Evolutionary conservation across 2,888 invertebrate genomes (phyloP).

Genomic region (Polydrusus cervinus): DNA sequence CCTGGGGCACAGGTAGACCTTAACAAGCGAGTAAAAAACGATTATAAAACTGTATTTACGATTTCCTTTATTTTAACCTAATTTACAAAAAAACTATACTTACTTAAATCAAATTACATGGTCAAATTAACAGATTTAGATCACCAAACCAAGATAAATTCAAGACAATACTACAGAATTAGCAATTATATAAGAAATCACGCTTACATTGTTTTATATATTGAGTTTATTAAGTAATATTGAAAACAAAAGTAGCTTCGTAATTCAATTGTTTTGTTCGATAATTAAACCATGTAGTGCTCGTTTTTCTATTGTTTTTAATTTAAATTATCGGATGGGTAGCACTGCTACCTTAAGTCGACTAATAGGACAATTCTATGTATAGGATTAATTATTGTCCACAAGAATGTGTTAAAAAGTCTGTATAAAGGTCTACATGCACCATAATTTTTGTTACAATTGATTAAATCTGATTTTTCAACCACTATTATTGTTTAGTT

Average conservation of each 20-base stretch:
- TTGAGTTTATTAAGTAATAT: constrained; percentile 22
- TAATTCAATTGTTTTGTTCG: constrained; percentile 16
- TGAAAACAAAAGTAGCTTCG: constrained; percentile 7
- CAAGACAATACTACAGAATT: neutral
- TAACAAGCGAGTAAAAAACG: too few relatives aligned
- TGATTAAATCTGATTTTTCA: too few relatives aligned
- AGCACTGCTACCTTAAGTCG: neutral
- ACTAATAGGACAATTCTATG: neutral
- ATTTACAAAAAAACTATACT: too few relatives aligned
- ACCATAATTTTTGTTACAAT: too few relatives aligned
- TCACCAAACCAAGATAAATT: neutral
- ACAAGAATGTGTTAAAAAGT: too few relatives aligned
- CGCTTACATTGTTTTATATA: constrained; percentile 10
- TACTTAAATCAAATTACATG: too few relatives aligned
- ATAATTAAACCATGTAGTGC: constrained; percentile 4
- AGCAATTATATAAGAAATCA: constrained; percentile 15
- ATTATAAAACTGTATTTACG: too few relatives aligned
- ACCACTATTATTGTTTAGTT: too few relatives aligned
- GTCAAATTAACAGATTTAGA: neutral
- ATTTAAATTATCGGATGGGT: neutral
- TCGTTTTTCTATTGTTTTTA: constrained; percentile 16
- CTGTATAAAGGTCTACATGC: too few relatives aligned
- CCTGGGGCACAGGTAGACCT: too few relatives aligned
- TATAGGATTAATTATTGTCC: too few relatives aligned
- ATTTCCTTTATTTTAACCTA: too few relatives aligned